Base-by-base conservation (phyloP, 1,140 invertebrate genomes). In the Neodiprion lecontei region DNA sequence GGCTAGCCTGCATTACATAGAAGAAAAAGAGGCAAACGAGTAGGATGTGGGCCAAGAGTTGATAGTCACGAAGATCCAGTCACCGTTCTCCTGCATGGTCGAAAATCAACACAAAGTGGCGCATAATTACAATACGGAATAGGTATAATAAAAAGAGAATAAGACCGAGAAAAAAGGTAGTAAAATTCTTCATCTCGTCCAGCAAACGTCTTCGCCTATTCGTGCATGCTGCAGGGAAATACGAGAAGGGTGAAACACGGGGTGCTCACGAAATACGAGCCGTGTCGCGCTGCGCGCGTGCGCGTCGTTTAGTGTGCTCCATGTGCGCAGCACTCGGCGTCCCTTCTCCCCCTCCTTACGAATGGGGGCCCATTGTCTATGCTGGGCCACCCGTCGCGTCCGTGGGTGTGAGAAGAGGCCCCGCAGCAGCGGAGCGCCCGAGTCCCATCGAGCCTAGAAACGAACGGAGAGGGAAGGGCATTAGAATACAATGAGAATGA, bases 361-460 rank as follows among this genome's bases (percentile, higher is more conserved):
- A 23, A 77, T 77, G 73, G 72, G 73, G 73, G 75, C 72, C 71
- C 75, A 78, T 78, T 78, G 77, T 78, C 75, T 77, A 77, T 74
- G 68, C n/a, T 10, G 53, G 73, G 72, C 67, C 72, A 72, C 70
- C 49, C 67, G 66, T 68, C 4, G 70, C 48, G 72, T 73, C 61
- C 71, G 77, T 78, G 71, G 75, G 77, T 50, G 73, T 69, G 69
- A 61, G 53, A 61, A 61, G n/a, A 61, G 53, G 53, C 53, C 53
- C 53, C 1, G 28, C 28, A 40, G 28, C 28, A 40, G 28, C 28
- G 28, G 5, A 40, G 28, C 1, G 28, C 28, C 28, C 28, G 28
- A 40, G 28, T 40, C 28, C 28, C 28, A 40, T 40, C 28, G 28
- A 40, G 28, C 28, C 28, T 40, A 40, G 28, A 40, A 3, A 3